These are phyloP conservation scores for Drosophila flavopinicola DNA, from an alignment of 2,888 invertebrate genomes.

Conservation along the genomic window DNA sequence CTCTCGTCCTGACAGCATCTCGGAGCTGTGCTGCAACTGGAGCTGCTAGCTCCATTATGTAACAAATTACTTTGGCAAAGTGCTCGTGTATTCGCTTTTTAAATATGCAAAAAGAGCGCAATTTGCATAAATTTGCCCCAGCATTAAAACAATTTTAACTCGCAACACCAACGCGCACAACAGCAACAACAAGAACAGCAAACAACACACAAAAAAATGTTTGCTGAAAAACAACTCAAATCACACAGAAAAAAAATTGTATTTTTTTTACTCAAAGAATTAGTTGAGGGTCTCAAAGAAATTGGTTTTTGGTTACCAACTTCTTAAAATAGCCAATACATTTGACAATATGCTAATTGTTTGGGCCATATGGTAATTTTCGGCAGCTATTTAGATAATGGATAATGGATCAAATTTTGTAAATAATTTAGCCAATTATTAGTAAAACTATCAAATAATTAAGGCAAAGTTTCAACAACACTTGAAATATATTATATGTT, in stretches of 20 bases:
- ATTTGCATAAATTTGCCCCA: slow-evolving; percentile 84
- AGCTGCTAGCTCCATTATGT: slow-evolving; percentile 68
- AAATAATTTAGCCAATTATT: too few species aligned
- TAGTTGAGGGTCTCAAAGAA: too few species aligned
- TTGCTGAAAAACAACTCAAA: slow-evolving; percentile 31
- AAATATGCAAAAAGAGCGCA: slow-evolving; percentile 85
- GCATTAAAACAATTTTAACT: slow-evolving; percentile 84
- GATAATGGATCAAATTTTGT: too few species aligned
- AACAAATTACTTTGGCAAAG: slow-evolving; percentile 83
- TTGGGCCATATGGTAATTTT: too few species aligned
- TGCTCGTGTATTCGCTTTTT: slow-evolving; percentile 84
- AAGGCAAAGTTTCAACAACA: too few species aligned
- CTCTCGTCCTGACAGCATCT: slow-evolving; percentile 40
- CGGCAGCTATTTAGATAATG: too few species aligned
- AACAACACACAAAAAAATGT: slow-evolving; percentile 19
- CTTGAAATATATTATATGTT: too few species aligned
- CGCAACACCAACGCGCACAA: slow-evolving; percentile 70
- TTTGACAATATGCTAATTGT: too few species aligned
- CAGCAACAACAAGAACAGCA: slow-evolving; percentile 32
- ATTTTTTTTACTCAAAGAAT: too few species aligned
- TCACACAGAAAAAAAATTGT: not conserved
- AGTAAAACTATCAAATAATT: too few species aligned
- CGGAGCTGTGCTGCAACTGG: slow-evolving; percentile 27
- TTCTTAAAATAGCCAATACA: too few species aligned
- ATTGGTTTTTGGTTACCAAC: too few species aligned